These are phyloP conservation scores for Cirrhinus molitorella DNA, from an alignment of 2,797 vertebrate genomes.

Conservation along the genomic window DNA sequence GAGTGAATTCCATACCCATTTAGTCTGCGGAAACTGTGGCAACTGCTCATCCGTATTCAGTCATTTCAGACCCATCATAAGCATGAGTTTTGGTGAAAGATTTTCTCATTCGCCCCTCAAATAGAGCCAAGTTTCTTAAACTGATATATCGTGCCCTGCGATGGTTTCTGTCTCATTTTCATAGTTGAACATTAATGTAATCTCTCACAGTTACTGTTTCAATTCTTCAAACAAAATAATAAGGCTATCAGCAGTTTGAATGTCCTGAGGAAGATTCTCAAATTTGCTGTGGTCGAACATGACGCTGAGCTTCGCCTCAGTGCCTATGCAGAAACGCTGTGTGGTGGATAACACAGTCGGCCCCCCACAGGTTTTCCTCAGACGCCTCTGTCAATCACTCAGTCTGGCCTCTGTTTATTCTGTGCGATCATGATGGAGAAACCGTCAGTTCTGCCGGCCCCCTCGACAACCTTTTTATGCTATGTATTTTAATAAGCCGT, in stretches of 20 bases:
- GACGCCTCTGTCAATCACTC: conserved; percentile 66
- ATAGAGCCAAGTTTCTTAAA: conserved; percentile 18
- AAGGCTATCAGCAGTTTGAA: background rate
- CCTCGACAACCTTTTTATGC: conserved; percentile 45
- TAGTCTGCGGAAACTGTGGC: conserved; percentile 38
- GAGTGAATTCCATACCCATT: conserved; percentile 57
- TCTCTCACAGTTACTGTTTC: background rate
- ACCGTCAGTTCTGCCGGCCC: conserved; percentile 55
- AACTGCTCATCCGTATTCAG: conserved; percentile 46
- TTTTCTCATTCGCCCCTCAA: conserved; percentile 17
- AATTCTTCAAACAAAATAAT: background rate
- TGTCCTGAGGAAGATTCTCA: background rate
- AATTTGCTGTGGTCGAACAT: conserved; percentile 48
- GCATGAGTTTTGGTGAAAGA: conserved; percentile 18
- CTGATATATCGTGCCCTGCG: background rate
- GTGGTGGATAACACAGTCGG: conserved; percentile 39
- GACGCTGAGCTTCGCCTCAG: conserved; percentile 47
- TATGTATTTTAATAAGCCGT: conserved; percentile 65
- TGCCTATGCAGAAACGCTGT: conserved; percentile 19
- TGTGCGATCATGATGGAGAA: conserved; percentile 61
- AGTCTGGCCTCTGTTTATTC: conserved; percentile 63
- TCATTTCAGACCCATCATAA: conserved; percentile 30
- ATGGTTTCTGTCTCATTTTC: conserved; percentile 16
- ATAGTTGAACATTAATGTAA: background rate
- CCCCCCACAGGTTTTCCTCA: conserved; percentile 60